Percentiles rank a stretch among this genome's conserved stretches.
Evolutionary conservation across 2,888 invertebrate species (phyloP).

Genomic region (Phyllotreta striolata): DNA sequence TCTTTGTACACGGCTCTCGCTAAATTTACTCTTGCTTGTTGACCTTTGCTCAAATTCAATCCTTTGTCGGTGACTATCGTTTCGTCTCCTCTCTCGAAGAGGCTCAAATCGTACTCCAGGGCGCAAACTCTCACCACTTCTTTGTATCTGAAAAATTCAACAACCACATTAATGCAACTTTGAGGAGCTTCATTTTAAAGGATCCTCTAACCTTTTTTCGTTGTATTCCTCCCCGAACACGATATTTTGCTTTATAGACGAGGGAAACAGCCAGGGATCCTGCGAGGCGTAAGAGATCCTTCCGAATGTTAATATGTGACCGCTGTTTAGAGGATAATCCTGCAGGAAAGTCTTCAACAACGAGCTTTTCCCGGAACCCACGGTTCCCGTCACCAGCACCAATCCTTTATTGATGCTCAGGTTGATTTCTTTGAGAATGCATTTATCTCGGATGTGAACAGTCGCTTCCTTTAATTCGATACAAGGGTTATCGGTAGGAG

Average conservation of each 20-base stretch:
- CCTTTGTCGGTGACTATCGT: slow-evolving; percentile 82
- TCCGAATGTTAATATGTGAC: slow-evolving; percentile 62
- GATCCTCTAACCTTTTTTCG: slow-evolving; percentile 29
- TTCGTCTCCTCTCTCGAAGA: slow-evolving; percentile 78
- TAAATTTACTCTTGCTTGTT: slow-evolving; percentile 85
- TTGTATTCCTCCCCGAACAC: slow-evolving; percentile 49
- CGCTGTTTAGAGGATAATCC: slow-evolving; percentile 59
- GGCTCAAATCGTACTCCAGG: slow-evolving; percentile 73
- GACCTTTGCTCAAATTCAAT: slow-evolving; percentile 77
- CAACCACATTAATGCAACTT: not conserved
- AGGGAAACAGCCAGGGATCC: slow-evolving; percentile 69
- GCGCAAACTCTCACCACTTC: slow-evolving; percentile 69
- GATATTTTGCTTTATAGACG: slow-evolving; percentile 77
- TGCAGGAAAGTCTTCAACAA: slow-evolving; percentile 59
- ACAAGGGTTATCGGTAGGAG: slow-evolving; percentile 45
- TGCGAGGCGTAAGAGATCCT: slow-evolving; percentile 67
- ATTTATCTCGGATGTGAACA: slow-evolving; percentile 47
- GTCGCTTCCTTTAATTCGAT: slow-evolving; percentile 44
- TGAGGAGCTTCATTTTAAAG: not conserved
- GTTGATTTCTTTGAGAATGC: slow-evolving; percentile 59
- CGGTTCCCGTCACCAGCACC: slow-evolving; percentile 68
- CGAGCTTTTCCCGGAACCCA: slow-evolving; percentile 71
- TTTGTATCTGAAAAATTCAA: slow-evolving; percentile 39
- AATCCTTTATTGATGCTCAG: slow-evolving; percentile 49
- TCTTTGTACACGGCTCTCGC: slow-evolving; percentile 85